Conservation (phyloP, 2,113 vertebrate genomes). For the Hippopotamus amphibius region DNA sequence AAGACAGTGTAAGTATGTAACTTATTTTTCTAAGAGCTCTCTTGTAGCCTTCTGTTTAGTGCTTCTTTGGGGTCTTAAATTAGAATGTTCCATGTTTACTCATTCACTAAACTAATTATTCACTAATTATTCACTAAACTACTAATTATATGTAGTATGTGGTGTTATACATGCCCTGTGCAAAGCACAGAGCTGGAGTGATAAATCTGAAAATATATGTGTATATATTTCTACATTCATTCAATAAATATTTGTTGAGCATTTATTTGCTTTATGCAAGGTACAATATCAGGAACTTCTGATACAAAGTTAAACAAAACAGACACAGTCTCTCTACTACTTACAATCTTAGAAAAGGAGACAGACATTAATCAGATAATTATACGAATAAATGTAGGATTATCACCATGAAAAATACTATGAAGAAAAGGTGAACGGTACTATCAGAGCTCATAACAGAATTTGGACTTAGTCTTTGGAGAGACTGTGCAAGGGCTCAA, state of each 20-base stretch:
- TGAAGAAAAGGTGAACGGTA: background rate
- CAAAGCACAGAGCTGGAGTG: background rate
- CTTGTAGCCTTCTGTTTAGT: background rate
- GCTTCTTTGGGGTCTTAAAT: background rate
- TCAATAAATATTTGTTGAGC: background rate
- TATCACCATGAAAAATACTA: background rate
- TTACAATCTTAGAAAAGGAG: background rate
- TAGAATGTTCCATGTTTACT: background rate
- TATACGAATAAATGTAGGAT: background rate
- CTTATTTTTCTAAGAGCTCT: slow-evolving; percentile 12
- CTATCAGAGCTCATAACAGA: background rate
- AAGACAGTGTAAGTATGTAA: background rate
- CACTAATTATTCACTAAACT: background rate
- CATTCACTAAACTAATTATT: background rate
- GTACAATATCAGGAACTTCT: background rate
- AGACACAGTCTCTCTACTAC: background rate
- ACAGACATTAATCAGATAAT: background rate
- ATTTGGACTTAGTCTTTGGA: background rate
- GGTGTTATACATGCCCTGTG: background rate
- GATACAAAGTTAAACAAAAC: background rate
- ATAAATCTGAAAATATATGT: background rate
- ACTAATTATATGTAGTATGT: background rate
- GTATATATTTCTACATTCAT: background rate
- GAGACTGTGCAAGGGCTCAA: background rate
- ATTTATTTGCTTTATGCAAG: background rate